Evolutionary conservation across 1,140 invertebrate genomes (phyloP).

Genomic region (Holotrichia oblita): DNA sequence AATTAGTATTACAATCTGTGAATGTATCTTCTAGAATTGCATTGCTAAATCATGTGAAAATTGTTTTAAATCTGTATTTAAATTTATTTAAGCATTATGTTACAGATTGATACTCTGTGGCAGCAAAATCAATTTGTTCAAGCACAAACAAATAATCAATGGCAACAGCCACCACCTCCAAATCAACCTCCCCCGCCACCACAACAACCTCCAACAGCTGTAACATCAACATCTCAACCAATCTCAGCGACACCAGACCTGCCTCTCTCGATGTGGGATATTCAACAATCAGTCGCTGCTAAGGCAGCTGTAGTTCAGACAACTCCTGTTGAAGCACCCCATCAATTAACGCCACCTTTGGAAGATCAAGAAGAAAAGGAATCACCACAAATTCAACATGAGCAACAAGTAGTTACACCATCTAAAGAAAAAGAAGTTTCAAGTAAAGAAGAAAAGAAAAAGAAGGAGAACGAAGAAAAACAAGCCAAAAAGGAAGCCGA

Average conservation of each 20-base stretch:
- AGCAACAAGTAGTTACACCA: constrained; percentile 56
- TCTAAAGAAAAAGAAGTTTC: constrained; percentile 58
- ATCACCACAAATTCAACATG: constrained; percentile 51
- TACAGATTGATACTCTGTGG: constrained; percentile 55
- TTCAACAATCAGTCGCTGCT: constrained; percentile 53
- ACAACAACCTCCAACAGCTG: constrained; percentile 48
- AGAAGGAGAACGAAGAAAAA: constrained; percentile 59
- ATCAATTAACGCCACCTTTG: background rate
- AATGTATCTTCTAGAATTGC: too few species aligned
- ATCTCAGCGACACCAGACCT: constrained; percentile 50
- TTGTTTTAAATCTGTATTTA: too few species aligned
- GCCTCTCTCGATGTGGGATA: constrained; percentile 58
- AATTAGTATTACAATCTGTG: too few species aligned
- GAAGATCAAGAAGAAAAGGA: constrained; percentile 53
- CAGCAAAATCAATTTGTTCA: constrained; percentile 52
- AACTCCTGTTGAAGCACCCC: background rate
- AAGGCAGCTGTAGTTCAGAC: background rate
- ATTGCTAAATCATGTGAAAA: too few species aligned
- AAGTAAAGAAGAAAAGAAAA: constrained; percentile 61
- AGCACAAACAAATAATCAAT: constrained; percentile 37
- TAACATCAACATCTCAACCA: constrained; percentile 28
- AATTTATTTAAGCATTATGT: too few species aligned
- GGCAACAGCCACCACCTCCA: constrained; percentile 46
- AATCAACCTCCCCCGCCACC: constrained; percentile 42
- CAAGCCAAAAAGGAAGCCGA: constrained; percentile 62